phyloP scores from a whole-genome alignment of 2,113 vertebrate species.

The Sphaerodactylus townsendi region DNA sequence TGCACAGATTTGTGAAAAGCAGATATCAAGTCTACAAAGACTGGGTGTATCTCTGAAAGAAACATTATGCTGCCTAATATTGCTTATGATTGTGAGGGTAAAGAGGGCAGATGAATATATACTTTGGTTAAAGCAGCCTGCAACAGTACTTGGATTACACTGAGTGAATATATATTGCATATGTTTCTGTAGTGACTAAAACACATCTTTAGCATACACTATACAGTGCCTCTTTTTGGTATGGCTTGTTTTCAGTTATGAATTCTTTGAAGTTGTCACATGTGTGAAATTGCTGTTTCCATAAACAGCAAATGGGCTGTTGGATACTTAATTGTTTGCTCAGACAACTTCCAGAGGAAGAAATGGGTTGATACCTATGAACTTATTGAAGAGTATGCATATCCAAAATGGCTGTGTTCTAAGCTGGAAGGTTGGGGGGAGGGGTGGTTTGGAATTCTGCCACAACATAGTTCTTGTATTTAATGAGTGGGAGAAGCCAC shows the following conservation, averaged over 20 bases:
- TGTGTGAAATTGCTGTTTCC: slow-evolving; percentile 53
- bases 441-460: slow-evolving; percentile 66
- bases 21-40: too few relatives aligned
- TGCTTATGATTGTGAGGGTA: neutral
- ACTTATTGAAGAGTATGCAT: slow-evolving; percentile 68
- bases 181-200: slow-evolving; percentile 13
- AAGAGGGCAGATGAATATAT: neutral
- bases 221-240: neutral
- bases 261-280: slow-evolving; percentile 18
- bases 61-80: neutral
- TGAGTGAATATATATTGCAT: neutral
- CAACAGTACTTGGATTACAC: neutral
- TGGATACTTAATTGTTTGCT: slow-evolving; percentile 69
- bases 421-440: slow-evolving; percentile 63
- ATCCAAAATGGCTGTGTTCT: slow-evolving; percentile 77
- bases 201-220: neutral
- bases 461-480: slow-evolving; percentile 64
- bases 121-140: too few relatives aligned
- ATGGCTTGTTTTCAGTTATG: slow-evolving; percentile 17
- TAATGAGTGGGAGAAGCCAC: slow-evolving; percentile 56
- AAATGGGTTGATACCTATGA: slow-evolving; percentile 72
- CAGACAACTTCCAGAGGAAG: slow-evolving; percentile 71
- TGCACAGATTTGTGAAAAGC: too few relatives aligned
- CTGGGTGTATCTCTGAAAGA: neutral
- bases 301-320: slow-evolving; percentile 46